Evolutionary conservation across 2,113 vertebrate genomes (phyloP).

Genomic region (Ifrita kowaldi): DNA sequence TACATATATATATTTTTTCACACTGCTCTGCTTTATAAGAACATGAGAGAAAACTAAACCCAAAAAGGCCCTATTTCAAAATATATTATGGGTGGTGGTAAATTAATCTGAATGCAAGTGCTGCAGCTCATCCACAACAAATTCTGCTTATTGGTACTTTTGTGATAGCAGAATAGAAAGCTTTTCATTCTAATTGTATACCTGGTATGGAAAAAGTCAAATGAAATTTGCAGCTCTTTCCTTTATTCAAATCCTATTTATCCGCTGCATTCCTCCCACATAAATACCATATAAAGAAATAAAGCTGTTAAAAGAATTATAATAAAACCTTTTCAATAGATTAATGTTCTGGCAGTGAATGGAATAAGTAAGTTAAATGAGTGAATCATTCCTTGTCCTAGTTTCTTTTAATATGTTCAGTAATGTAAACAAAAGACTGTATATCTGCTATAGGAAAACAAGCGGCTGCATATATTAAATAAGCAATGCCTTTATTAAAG

Average conservation of each 20-base stretch:
- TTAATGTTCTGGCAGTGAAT: not conserved
- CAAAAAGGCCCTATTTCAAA: not conserved
- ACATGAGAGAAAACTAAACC: not conserved
- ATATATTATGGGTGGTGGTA: not conserved
- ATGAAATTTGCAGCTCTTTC: slow-evolving; percentile 1
- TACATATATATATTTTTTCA: not conserved
- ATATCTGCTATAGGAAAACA: slow-evolving; percentile 8
- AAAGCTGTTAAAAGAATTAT: slow-evolving; percentile 21
- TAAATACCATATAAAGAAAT: slow-evolving; percentile 11
- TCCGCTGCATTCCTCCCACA: not conserved
- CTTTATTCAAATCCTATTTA: slow-evolving; percentile 22
- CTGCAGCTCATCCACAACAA: not conserved
- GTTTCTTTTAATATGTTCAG: slow-evolving; percentile 16
- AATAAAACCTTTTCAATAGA: slow-evolving; percentile 6
- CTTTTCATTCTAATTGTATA: not conserved
- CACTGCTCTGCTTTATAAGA: not conserved
- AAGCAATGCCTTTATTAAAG: not conserved
- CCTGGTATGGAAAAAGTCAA: slow-evolving; percentile 23
- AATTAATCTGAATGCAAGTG: not conserved
- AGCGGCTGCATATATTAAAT: not conserved
- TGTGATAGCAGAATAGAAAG: not conserved
- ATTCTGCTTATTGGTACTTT: not conserved
- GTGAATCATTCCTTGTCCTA: slow-evolving; percentile 17
- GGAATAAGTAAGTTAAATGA: slow-evolving; percentile 21
- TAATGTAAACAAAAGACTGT: slow-evolving; percentile 13